Conservation (phyloP, 2,797 vertebrate genomes). For the Cottoperca gobio region DNA sequence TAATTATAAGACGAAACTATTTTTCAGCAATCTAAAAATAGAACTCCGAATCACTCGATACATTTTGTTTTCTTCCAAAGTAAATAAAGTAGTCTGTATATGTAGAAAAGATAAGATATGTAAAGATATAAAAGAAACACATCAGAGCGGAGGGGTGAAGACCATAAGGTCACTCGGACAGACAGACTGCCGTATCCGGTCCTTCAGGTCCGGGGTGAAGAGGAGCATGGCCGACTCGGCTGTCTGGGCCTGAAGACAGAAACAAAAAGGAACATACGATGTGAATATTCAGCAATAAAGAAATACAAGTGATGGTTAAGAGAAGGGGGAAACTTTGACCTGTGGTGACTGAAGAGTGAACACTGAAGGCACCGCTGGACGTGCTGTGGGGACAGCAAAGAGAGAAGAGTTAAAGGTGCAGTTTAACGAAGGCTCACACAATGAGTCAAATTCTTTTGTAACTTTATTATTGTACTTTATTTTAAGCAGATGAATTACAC, state of each 20-base stretch:
- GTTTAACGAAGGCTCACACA: neutral
- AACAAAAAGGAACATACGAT: neutral
- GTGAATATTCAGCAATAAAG: neutral
- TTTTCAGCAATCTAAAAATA: constrained; percentile 26
- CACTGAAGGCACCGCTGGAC: constrained; percentile 52
- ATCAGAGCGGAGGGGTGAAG: constrained; percentile 81
- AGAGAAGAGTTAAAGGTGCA: constrained; percentile 16
- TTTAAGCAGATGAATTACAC: too few relatives aligned
- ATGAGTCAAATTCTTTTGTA: too few relatives aligned
- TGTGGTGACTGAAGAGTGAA: constrained; percentile 67
- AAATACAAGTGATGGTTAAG: neutral
- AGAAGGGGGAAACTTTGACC: constrained; percentile 64
- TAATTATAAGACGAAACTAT: constrained; percentile 48
- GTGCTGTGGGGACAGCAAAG: constrained; percentile 67
- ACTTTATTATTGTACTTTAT: too few relatives aligned
- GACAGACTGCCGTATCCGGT: constrained; percentile 79
- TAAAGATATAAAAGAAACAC: neutral
- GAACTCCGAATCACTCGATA: neutral
- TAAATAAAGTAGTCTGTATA: neutral
- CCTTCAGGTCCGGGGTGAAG: constrained; percentile 81
- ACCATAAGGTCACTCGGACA: constrained; percentile 84
- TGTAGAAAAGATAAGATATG: neutral
- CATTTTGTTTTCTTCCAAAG: neutral
- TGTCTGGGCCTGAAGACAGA: constrained; percentile 61
- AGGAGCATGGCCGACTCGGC: constrained; percentile 67